phyloP scores from a whole-genome alignment of 2,888 invertebrate species.

The Ctenicera cuprea region DNA sequence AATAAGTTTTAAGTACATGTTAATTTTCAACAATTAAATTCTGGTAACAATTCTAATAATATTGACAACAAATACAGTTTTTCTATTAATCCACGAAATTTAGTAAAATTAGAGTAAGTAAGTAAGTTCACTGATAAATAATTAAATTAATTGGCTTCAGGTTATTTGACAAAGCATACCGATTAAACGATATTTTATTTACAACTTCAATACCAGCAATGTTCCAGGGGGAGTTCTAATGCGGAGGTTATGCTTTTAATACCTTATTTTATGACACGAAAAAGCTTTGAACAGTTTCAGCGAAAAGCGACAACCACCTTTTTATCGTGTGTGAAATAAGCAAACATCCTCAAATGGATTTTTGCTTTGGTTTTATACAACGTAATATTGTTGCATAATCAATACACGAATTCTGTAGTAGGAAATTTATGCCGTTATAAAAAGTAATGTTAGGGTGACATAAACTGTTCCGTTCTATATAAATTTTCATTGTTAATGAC shows the following conservation, averaged over 20 bases:
- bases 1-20: too few species aligned
- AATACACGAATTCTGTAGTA: constrained; percentile 4
- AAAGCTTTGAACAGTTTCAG: constrained; percentile 17
- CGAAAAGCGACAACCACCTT: neutral
- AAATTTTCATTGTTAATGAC: constrained; percentile 12
- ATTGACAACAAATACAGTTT: too few species aligned
- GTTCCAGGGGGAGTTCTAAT: neutral
- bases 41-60: too few species aligned
- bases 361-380: neutral
- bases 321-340: constrained; percentile 25
- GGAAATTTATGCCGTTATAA: constrained; percentile 5
- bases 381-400: constrained; percentile 15
- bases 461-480: neutral
- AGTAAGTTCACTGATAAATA: too few species aligned
- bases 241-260: neutral
- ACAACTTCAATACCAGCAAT: neutral
- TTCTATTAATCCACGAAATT: too few species aligned
- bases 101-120: too few species aligned
- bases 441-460: neutral
- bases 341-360: constrained; percentile 1
- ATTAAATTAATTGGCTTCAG: neutral
- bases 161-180: neutral
- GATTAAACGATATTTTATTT: constrained; percentile 1
- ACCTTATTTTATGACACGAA: neutral
- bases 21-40: too few species aligned